phyloP scores from a whole-genome alignment of 2,888 invertebrate species.

The Torymus texanus region DNA sequence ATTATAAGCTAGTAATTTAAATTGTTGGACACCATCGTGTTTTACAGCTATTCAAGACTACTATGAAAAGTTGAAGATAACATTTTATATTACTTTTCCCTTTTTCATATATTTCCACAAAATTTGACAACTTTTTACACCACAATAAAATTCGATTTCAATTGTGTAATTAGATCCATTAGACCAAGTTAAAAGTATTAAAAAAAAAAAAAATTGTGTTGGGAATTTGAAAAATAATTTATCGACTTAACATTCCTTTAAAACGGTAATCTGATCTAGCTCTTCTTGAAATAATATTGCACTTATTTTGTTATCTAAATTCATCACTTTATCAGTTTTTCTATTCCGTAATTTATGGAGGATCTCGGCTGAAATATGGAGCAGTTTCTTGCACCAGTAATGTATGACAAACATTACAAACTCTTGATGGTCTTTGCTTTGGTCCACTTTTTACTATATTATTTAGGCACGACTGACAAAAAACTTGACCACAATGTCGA shows the following conservation, averaged over 20 bases:
- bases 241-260: slow-evolving; percentile 11
- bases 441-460: slow-evolving; percentile 91
- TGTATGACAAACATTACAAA: slow-evolving; percentile 98
- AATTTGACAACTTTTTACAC: slow-evolving; percentile 18
- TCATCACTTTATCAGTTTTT: slow-evolving; percentile 15
- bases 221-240: slow-evolving; percentile 43
- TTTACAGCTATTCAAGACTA: background rate
- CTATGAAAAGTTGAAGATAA: slow-evolving; percentile 28
- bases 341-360: slow-evolving; percentile 76
- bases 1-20: background rate
- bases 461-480: slow-evolving; percentile 90
- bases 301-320: slow-evolving; percentile 46
- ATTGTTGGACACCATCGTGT: background rate
- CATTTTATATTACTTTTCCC: slow-evolving; percentile 1
- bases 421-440: slow-evolving; percentile 88
- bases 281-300: slow-evolving; percentile 51
- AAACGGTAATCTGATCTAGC: slow-evolving; percentile 34
- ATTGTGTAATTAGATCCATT: slow-evolving; percentile 31
- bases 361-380: slow-evolving; percentile 93
- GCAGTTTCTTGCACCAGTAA: slow-evolving; percentile 92
- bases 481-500: slow-evolving; percentile 96
- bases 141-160: slow-evolving; percentile 28
- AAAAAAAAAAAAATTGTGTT: slow-evolving; percentile 23
- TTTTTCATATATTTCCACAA: slow-evolving; percentile 42
- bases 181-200: slow-evolving; percentile 23